phyloP scores from a whole-genome alignment of 2,113 vertebrate genomes.

The Meles meles region DNA sequence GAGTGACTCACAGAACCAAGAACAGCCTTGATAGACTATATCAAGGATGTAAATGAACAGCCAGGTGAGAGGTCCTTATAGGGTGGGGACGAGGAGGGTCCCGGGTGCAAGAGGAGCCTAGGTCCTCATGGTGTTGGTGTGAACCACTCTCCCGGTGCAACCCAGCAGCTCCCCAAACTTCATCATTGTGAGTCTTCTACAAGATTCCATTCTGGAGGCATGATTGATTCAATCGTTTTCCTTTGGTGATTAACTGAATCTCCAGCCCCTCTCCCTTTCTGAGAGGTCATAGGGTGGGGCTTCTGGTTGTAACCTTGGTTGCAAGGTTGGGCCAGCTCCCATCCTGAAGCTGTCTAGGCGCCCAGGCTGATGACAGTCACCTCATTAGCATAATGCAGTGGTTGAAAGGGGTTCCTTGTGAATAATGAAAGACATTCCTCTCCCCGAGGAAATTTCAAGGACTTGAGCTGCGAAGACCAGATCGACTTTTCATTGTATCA shows the following conservation, averaged over 20 bases:
- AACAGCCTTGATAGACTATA: background rate
- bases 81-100: too few relatives aligned
- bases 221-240: background rate
- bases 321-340: background rate
- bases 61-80: background rate
- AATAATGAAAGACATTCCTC: background rate
- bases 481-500: background rate
- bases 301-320: background rate
- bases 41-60: background rate
- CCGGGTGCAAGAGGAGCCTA: background rate
- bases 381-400: background rate
- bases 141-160: background rate
- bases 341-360: background rate
- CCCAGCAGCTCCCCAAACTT: background rate
- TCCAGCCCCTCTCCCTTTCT: background rate
- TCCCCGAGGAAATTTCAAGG: background rate
- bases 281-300: background rate
- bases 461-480: background rate
- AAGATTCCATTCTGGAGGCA: background rate
- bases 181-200: background rate
- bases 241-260: background rate
- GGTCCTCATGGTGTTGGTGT: rapidly evolving
- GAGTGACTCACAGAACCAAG: background rate
- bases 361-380: background rate
- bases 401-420: background rate